Evolutionary conservation across 2,888 invertebrate genomes (phyloP), one percentile per base, ranked within the genome.

Genomic region (Chymomyza caudatula): DNA sequence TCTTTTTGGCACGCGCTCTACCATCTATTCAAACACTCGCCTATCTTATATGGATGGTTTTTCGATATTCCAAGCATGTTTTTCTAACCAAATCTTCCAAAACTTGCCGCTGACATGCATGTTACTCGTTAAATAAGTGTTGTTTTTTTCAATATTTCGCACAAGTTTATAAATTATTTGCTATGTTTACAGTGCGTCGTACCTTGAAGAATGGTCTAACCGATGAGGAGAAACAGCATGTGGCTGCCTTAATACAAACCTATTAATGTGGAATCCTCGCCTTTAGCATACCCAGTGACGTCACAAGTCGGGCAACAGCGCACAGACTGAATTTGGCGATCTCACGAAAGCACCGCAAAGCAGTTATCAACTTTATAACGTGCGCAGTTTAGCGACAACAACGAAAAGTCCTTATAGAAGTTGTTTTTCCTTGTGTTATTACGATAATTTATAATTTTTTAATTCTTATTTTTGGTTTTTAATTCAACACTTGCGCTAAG

Each of bases 141-240:
- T 52, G 11, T 17, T 29, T 54, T 53, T n/a, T 63, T 53, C 62
- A n/a, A 58, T 47, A 37, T 25, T 49, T 55, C 8, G 2, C 1
- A 22, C 2, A 13, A 15, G 13, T 17, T 37, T 57, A 15, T 15
- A 29, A 59, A 17, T 20, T 37, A 23, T 4, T 37, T 37, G 8
- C 3, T 37, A 37, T 37, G 29, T 37, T 84, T 85, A 51, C 92
- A 96, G 96, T 96, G 91, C 93, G 96, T 90, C 93, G 96, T 90
- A 96, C 96, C 71, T 91, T 96, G 86, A 95, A 95, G 89, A 95
- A 94, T 90, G 96, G 95, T 77, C 92, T 96, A 82, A 94, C 94
- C 71, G 95, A 95, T 87, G 95, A 96, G 90, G 96, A 96, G 90
- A 93, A 95, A 90, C 94, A 94, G 89, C 94, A 94, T 89, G 93